These are phyloP conservation scores for Chroicocephalus ridibundus DNA, from an alignment of 2,113 vertebrate species.

Conservation along the genomic window DNA sequence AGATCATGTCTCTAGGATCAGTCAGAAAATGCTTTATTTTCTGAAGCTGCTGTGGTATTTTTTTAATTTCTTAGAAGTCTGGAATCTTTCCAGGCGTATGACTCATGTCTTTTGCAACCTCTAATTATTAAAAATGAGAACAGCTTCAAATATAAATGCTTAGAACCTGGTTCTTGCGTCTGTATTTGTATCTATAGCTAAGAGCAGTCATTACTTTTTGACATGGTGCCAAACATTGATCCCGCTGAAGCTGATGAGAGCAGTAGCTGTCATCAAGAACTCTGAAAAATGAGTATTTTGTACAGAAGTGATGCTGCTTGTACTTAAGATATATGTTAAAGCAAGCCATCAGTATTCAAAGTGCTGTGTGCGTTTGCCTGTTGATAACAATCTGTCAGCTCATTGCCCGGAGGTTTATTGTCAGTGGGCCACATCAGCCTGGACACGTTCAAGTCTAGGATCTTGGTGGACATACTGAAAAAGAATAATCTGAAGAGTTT, in stretches of 20 bases:
- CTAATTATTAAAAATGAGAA: background rate
- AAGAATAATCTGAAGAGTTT: background rate
- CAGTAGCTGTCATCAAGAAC: background rate
- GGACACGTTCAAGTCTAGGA: background rate
- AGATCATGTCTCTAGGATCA: background rate
- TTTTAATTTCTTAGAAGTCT: background rate
- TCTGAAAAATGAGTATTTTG: background rate
- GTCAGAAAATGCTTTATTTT: background rate
- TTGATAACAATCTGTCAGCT: background rate
- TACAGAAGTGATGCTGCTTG: background rate
- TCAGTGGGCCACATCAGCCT: background rate
- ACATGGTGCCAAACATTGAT: background rate
- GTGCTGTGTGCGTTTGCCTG: rapidly evolving
- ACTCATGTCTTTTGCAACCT: background rate
- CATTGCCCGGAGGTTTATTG: background rate
- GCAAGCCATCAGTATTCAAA: background rate
- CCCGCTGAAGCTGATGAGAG: background rate
- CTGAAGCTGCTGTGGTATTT: background rate
- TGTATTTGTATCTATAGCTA: background rate
- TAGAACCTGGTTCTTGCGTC: background rate
- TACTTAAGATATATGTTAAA: background rate
- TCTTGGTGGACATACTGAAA: background rate
- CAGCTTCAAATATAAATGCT: background rate
- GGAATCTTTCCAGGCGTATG: background rate
- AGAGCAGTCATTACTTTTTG: background rate